Base-by-base conservation (phyloP, 53 echinoderm and acorn worm species). In the Stichopus horrens region DNA sequence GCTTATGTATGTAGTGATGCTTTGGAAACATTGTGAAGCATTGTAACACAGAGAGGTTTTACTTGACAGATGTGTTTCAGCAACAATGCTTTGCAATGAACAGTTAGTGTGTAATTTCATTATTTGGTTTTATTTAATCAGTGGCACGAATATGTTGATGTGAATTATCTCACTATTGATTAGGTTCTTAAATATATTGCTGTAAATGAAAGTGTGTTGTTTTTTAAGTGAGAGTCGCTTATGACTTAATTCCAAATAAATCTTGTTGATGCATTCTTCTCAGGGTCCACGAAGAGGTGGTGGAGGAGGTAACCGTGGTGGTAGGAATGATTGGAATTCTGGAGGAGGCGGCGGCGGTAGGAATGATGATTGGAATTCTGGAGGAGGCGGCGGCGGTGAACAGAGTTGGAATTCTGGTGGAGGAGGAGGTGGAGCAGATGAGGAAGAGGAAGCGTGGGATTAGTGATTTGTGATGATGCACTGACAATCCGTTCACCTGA, bases 371-470 rank as follows among this genome's bases (percentile, higher is more conserved):
- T 56, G 76, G n/a, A 90, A 86, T 74, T 89, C 88, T 87, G 94
- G 94, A 21, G 88, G 89, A 60, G 92, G 91, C 9, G 91, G 91
- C 20, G 91, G 94, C 4, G 91, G 88, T 77, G 86, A 87, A 55
- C 89, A 90, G 9, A 92, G 94, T 8, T 73, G 89, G 53, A 89
- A 79, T 51, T 89, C 87, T 7, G 89, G 90, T 18, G 89, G 87
- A 1, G 89, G 89, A 56, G 86, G 89, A 5, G 86, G 76, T 21
- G 19, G 76, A 71, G 71, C 75, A 18, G 89, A 21, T 53, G 92
- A 59, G 9, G 94, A 91, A 5, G 96, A 93, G 55, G 96, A 96
- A 67, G 92, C 91, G 0, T 96, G 96, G 96, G 96, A 96, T 83
- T 96, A 89, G 57, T 8, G 37, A 37, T 37, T 37, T 37, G 37